Evolutionary conservation across 2,888 invertebrate genomes (phyloP).

Genomic region (Cheilosia soror): DNA sequence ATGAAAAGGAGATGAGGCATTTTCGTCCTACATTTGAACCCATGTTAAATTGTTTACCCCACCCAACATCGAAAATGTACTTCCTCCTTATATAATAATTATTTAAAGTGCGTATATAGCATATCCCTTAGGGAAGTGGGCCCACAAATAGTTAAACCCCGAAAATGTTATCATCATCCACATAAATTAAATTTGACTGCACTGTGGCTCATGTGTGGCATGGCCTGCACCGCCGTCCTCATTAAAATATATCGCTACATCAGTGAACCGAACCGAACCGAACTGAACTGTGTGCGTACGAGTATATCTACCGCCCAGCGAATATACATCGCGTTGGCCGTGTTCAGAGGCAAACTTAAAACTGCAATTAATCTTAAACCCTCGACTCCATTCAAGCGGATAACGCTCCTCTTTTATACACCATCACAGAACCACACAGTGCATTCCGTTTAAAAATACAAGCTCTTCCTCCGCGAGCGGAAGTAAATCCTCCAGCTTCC

Average conservation of each 20-base stretch:
- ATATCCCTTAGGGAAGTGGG: neutral
- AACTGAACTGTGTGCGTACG: neutral
- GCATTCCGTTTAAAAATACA: conserved; percentile 36
- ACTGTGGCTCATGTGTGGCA: conserved; percentile 18
- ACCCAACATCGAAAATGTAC: neutral
- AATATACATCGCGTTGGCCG: conserved; percentile 13
- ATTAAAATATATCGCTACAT: conserved; percentile 21
- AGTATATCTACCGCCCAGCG: neutral
- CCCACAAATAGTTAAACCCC: neutral
- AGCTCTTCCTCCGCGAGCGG: neutral
- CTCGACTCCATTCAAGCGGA: conserved; percentile 57
- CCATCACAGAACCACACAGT: neutral
- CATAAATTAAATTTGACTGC: conserved; percentile 41
- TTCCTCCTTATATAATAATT: conserved; percentile 22
- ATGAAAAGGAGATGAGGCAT: too few relatives aligned
- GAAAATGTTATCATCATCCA: conserved; percentile 17
- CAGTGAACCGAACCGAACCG: neutral
- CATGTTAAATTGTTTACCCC: neutral
- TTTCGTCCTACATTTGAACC: neutral
- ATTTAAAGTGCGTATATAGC: neutral
- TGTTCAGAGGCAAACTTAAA: conserved; percentile 39
- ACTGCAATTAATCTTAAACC: conserved; percentile 65
- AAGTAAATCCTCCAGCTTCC: conserved; percentile 16
- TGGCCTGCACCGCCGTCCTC: conserved; percentile 8
- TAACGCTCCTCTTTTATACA: conserved; percentile 18